These are phyloP conservation scores for Drosophila yooni DNA, from an alignment of 2,888 invertebrate genomes.

Conservation along the genomic window DNA sequence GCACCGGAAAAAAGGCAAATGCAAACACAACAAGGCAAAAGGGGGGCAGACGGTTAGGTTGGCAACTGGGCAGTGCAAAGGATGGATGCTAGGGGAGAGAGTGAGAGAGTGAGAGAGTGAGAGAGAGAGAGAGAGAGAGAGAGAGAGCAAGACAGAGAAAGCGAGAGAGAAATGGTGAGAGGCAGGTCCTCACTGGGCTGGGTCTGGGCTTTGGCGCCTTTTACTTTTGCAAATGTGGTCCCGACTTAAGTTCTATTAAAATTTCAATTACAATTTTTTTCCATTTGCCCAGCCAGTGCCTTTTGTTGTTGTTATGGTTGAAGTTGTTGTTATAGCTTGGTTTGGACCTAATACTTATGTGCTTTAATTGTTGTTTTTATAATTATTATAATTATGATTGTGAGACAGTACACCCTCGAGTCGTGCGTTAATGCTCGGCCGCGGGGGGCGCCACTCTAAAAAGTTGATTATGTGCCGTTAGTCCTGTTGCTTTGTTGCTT, in stretches of 20 bases:
- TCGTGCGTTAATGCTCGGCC: constrained; percentile 32
- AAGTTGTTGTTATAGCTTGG: constrained; percentile 16
- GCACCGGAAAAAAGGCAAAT: constrained; percentile 48
- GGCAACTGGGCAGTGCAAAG: neutral
- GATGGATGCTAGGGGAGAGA: neutral
- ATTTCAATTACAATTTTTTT: constrained; percentile 49
- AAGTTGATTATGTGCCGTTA: constrained; percentile 25
- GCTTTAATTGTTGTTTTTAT: constrained; percentile 71
- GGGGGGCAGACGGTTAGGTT: neutral
- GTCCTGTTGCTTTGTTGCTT: constrained; percentile 15
- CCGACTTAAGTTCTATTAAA: constrained; percentile 45
- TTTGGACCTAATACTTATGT: constrained; percentile 51
- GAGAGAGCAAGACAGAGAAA: neutral
- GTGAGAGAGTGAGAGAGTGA: neutral
- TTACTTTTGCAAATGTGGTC: constrained; percentile 31
- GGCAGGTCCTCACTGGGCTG: neutral
- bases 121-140: neutral
- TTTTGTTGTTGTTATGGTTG: constrained; percentile 9
- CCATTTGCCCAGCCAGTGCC: constrained; percentile 20
- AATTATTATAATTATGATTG: constrained; percentile 70
- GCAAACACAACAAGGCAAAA: constrained; percentile 24
- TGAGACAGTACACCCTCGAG: constrained; percentile 42
- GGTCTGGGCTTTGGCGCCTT: constrained; percentile 9
- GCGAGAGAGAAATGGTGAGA: neutral
- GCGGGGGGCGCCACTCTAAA: constrained; percentile 20